Conservation (phyloP, 2,888 invertebrate genomes). For the Ophioninae sp. region DNA sequence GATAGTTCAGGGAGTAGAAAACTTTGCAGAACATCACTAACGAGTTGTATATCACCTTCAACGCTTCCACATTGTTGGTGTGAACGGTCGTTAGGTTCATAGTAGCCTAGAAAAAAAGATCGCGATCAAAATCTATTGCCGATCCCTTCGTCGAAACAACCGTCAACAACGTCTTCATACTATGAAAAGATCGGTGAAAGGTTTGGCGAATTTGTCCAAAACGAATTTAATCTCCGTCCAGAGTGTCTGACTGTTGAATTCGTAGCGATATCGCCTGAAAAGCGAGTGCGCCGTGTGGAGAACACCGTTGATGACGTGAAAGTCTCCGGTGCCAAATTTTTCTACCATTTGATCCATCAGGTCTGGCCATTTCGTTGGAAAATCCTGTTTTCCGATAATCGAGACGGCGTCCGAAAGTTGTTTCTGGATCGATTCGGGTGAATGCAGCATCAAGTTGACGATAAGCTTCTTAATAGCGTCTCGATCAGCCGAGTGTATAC, state of each 20-base stretch:
- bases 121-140: not conserved
- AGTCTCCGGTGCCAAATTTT: constrained; percentile 94
- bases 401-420: constrained; percentile 98
- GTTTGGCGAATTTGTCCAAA: constrained; percentile 95
- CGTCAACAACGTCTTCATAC: constrained; percentile 82
- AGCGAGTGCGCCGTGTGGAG: constrained; percentile 97
- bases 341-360: constrained; percentile 96
- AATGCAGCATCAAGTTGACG: constrained; percentile 95
- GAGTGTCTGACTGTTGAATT: constrained; percentile 96
- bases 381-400: constrained; percentile 97
- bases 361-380: constrained; percentile 97
- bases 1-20: constrained; percentile 98
- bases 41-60: constrained; percentile 94
- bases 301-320: constrained; percentile 96
- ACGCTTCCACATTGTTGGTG: constrained; percentile 89
- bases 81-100: constrained; percentile 91
- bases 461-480: constrained; percentile 91
- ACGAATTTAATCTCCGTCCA: constrained; percentile 99
- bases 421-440: constrained; percentile 94
- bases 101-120: constrained; percentile 85
- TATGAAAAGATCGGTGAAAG: constrained; percentile 94
- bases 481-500: constrained; percentile 91
- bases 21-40: constrained; percentile 95
- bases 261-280: constrained; percentile 97
- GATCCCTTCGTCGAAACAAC: not conserved